Conservation (phyloP, 92 coral and sea anemone genomes). For the Zoanthus sociatus region DNA sequence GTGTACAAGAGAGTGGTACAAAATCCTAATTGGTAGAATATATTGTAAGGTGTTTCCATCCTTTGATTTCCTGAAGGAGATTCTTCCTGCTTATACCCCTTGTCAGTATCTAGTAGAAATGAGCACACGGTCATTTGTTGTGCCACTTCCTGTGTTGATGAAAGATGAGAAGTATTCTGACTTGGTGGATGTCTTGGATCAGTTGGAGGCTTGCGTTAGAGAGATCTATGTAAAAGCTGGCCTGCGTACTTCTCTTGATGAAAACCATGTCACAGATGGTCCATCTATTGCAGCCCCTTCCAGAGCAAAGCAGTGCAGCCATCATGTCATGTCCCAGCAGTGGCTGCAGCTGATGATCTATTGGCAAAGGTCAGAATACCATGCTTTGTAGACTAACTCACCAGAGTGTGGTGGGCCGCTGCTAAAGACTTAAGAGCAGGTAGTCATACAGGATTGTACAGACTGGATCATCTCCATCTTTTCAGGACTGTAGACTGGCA, state of each 20-base stretch:
- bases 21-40: not conserved
- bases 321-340: constrained; percentile 61
- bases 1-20: constrained; percentile 41
- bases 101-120: constrained; percentile 49
- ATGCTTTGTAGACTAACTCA: constrained; percentile 53
- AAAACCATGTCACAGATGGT: constrained; percentile 36
- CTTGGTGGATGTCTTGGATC: constrained; percentile 61
- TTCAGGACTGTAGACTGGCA: constrained; percentile 43
- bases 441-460: constrained; percentile 32
- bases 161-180: constrained; percentile 68
- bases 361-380: constrained; percentile 56
- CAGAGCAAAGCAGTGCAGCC: constrained; percentile 52
- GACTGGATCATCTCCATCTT: constrained; percentile 49
- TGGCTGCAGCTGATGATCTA: constrained; percentile 49
- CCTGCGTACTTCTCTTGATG: constrained; percentile 28
- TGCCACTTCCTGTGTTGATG: constrained; percentile 60
- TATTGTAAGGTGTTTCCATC: constrained; percentile 9
- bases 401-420: constrained; percentile 49
- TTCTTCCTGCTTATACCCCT: constrained; percentile 48
- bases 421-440: constrained; percentile 54
- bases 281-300: constrained; percentile 51
- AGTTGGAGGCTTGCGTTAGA: constrained; percentile 57
- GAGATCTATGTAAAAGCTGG: constrained; percentile 60
- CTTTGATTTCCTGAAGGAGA: constrained; percentile 27
- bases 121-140: constrained; percentile 45